These are phyloP conservation scores for Nyctibius bracteatus DNA, from an alignment of 2,113 vertebrate genomes.

Conservation along the genomic window DNA sequence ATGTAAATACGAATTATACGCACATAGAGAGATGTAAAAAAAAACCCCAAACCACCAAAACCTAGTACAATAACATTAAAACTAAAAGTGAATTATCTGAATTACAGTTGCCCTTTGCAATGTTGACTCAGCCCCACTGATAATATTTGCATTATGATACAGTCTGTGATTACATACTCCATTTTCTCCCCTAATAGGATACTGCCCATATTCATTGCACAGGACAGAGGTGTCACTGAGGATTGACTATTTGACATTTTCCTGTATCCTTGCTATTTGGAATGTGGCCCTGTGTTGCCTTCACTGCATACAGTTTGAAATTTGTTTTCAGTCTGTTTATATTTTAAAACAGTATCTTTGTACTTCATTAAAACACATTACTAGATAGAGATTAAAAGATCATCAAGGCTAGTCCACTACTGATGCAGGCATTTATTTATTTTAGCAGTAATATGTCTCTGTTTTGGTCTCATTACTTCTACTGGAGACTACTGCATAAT, in stretches of 20 bases:
- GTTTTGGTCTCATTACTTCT: not conserved
- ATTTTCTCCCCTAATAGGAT: not conserved
- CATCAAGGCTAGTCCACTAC: not conserved
- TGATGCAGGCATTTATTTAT: not conserved
- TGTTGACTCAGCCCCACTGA: not conserved
- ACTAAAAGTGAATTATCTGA: not conserved
- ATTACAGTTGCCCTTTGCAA: not conserved
- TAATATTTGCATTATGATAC: not conserved
- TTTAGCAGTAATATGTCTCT: not conserved
- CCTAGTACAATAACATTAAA: not conserved
- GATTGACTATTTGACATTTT: not conserved
- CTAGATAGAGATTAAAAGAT: not conserved
- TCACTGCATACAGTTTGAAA: not conserved
- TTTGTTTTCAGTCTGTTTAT: not conserved
- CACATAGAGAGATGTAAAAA: rapidly evolving
- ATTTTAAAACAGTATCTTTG: not conserved
- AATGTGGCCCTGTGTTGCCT: not conserved
- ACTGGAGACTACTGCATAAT: not conserved
- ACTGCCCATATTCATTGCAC: not conserved
- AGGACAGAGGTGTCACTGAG: not conserved
- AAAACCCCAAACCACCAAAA: not conserved
- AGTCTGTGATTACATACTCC: not conserved
- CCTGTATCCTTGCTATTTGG: not conserved
- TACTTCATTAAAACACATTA: not conserved
- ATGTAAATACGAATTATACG: not conserved